These are phyloP conservation scores for Campylomormyrus numenius DNA, from an alignment of 2,113 vertebrate genomes.

Conservation along the genomic window DNA sequence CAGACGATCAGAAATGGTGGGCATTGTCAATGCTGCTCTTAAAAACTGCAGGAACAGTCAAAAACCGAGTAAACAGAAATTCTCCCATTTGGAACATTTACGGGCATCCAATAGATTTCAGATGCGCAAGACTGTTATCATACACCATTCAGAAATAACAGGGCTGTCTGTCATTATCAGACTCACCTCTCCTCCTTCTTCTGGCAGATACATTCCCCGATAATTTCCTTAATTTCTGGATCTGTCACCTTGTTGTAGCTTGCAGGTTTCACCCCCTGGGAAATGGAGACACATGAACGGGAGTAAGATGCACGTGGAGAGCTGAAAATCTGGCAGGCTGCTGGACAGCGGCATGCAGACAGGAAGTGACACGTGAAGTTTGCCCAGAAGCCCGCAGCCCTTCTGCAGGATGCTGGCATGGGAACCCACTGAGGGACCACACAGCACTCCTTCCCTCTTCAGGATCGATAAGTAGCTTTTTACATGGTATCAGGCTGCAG, in stretches of 20 bases:
- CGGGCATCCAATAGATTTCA: neutral
- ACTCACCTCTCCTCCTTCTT: conserved; percentile 92
- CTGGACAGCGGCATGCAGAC: neutral
- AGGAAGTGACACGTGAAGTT: neutral
- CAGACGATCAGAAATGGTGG: neutral
- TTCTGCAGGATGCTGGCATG: neutral
- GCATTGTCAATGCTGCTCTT: neutral
- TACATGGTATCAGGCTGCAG: neutral
- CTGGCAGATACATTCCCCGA: conserved; percentile 93
- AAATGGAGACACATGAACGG: conserved; percentile 27
- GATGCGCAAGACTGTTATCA: neutral
- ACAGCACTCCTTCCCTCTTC: neutral
- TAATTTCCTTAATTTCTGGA: conserved; percentile 95
- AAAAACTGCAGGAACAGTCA: neutral
- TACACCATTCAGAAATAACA: neutral
- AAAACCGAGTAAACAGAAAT: neutral
- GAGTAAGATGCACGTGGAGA: neutral
- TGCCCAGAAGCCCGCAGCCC: neutral
- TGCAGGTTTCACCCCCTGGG: conserved; percentile 88
- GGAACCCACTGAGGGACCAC: neutral
- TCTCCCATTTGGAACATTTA: neutral
- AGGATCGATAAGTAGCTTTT: neutral
- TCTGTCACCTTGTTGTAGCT: conserved; percentile 90
- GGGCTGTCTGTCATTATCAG: neutral
- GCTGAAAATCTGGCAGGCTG: neutral